Base-by-base conservation (phyloP, 2,113 vertebrate genomes). In the Ranitomeya imitator region DNA sequence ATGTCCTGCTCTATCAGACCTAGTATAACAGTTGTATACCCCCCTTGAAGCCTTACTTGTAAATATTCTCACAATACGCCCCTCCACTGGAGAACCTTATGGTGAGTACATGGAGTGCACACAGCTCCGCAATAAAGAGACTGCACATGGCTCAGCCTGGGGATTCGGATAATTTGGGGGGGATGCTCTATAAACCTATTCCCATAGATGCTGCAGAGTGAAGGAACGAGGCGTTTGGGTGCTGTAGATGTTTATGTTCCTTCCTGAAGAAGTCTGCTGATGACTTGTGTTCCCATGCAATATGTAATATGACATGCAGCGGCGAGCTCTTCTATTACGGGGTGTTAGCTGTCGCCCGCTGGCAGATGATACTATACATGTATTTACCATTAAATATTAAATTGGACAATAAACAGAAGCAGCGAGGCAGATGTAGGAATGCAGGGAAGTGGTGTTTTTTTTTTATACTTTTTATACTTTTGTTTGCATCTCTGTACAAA, bases 341-440 rank as follows among this genome's bases (percentile, higher is more conserved):
- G 37, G 73, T 37, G 73, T 45, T 76, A 21, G 45, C 73, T 76
- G 73, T 76, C 18, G 16, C 73, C 73, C 45, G 37, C 73, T 76
- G 73, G 73, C 73, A 76, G 18, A 76, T 21, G 37, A 76, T 18
- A 76, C 45, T 76, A 21, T 76, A 52, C 73, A 76, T 76, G 73
- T 7, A 51, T 76, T 76, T 76, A 76, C 73, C 73, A 76, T 76
- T 51, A 76, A 76, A 52, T 76, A 76, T 76, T 76, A 76, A 76
- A 52, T 76, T 76, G 37, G 73, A 76, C 73, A 52, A 76, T 76
- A 76, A 76, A 26, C 45, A 51, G 45, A 52, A 76, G 73, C 73
- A 52, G 45, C 45, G 18, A 76, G 73, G 73, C 16, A 76, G 45
- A 52, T 3, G 7, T 8, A 5, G 18, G 2, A 37, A 52, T 37